phyloP scores from a whole-genome alignment of 2,113 vertebrate species.

The Prinia subflava region DNA sequence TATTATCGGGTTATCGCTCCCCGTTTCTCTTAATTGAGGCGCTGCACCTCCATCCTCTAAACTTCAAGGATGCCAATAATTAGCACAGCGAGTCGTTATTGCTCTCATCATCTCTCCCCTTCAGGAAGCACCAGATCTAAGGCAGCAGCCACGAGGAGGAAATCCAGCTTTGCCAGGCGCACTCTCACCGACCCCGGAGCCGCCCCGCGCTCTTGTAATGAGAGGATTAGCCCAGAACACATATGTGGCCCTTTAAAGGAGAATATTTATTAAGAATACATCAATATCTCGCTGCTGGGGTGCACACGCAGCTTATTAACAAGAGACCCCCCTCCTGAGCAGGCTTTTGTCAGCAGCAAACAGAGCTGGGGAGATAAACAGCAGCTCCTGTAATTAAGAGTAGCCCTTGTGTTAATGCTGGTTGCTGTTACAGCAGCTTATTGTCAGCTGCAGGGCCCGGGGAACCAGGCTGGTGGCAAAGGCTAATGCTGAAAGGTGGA shows the following conservation, averaged over 20 bases:
- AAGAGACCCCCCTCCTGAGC: not conserved
- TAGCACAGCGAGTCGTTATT: slow-evolving; percentile 37
- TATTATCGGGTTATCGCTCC: not conserved
- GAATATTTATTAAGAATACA: slow-evolving; percentile 51
- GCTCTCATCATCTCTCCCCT: slow-evolving; percentile 39
- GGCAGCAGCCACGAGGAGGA: not conserved
- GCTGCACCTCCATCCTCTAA: slow-evolving; percentile 17
- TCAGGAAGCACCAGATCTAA: slow-evolving; percentile 42
- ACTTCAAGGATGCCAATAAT: slow-evolving; percentile 54
- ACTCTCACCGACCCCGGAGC: not conserved
- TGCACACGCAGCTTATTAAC: not conserved
- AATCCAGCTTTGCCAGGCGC: not conserved
- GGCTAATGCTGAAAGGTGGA: not conserved
- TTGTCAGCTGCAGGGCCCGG: not conserved
- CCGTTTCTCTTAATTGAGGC: slow-evolving; percentile 3
- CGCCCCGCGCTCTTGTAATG: not conserved
- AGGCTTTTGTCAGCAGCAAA: slow-evolving; percentile 3
- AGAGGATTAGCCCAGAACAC: slow-evolving; percentile 21
- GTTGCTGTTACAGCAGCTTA: not conserved
- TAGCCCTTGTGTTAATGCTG: not conserved
- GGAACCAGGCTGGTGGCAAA: not conserved
- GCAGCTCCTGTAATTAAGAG: not conserved
- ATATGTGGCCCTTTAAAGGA: not conserved
- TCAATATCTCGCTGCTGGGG: not conserved
- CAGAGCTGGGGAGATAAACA: not conserved